Percentiles rank a stretch among this genome's conserved stretches.
These are phyloP conservation scores for Geotrypetes seraphini DNA, from an alignment of 2,797 vertebrate species.

Conservation along the genomic window DNA sequence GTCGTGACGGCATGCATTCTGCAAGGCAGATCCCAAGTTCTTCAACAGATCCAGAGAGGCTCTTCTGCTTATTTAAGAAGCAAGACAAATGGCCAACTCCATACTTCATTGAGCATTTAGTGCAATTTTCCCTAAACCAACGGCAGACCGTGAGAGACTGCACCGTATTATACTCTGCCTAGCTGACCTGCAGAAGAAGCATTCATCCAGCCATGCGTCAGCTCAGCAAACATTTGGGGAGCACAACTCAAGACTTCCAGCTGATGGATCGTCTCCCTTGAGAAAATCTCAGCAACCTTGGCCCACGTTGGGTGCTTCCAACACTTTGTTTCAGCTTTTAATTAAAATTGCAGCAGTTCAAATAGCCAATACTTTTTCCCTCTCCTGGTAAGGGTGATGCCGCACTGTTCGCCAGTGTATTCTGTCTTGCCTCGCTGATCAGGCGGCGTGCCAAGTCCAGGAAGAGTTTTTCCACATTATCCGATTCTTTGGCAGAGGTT, in stretches of 20 bases:
- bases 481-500: constrained; percentile 95
- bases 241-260: constrained; percentile 42
- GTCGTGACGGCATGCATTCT: no score
- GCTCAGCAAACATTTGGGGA: constrained; percentile 30
- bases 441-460: constrained; percentile 91
- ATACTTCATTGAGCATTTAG: no score
- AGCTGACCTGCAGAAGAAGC: constrained; percentile 28
- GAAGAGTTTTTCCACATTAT: constrained; percentile 98
- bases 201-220: constrained; percentile 38
- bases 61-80: constrained; percentile 17
- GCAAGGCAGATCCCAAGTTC: constrained; percentile 32
- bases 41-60: no score
- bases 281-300: constrained; percentile 19
- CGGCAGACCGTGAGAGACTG: constrained; percentile 28
- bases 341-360: constrained; percentile 96
- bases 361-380: constrained; percentile 94
- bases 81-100: no score
- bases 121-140: no score
- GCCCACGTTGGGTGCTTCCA: constrained; percentile 14
- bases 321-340: constrained; percentile 40
- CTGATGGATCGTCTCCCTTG: constrained; percentile 33
- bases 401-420: constrained; percentile 93
- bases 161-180: constrained; percentile 31
- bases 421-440: constrained; percentile 92
- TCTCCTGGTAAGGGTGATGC: constrained; percentile 88